phyloP scores from a whole-genome alignment of 2,113 vertebrate species.

The Oryzias javanicus region DNA sequence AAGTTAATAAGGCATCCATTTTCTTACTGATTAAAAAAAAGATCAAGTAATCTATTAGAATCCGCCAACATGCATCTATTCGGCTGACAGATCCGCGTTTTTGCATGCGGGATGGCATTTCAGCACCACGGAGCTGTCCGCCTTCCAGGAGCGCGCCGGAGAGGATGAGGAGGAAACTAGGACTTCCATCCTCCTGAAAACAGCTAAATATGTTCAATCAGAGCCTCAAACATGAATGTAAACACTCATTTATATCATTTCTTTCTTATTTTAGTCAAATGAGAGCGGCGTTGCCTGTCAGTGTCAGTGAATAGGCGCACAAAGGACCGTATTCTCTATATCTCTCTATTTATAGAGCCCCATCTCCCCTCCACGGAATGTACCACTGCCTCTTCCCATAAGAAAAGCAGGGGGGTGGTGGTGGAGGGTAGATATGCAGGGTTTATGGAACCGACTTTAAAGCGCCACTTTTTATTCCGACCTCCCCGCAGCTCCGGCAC shows the following conservation, averaged over 20 bases:
- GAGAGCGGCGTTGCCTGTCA: neutral
- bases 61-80: neutral
- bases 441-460: constrained; percentile 43
- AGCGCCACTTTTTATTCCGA: constrained; percentile 38
- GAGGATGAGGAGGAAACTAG: constrained; percentile 1
- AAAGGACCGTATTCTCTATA: constrained; percentile 77
- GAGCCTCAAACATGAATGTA: neutral
- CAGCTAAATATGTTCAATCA: neutral
- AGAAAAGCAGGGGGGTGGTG: constrained; percentile 53
- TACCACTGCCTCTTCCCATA: constrained; percentile 81
- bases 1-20: constrained; percentile 6
- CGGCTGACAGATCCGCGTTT: constrained; percentile 9
- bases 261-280: neutral
- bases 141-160: constrained; percentile 5
- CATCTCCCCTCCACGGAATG: constrained; percentile 73
- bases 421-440: constrained; percentile 44
- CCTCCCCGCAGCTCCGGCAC: constrained; percentile 59
- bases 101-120: constrained; percentile 20
- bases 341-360: constrained; percentile 80
- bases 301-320: constrained; percentile 60
- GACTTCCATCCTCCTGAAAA: constrained; percentile 15
- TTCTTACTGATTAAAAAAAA: no score
- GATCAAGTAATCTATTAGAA: neutral
- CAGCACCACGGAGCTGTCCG: constrained; percentile 71
- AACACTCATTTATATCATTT: neutral